phyloP scores from a whole-genome alignment of 1,140 invertebrate genomes.

The Pseudoatta argentina region DNA sequence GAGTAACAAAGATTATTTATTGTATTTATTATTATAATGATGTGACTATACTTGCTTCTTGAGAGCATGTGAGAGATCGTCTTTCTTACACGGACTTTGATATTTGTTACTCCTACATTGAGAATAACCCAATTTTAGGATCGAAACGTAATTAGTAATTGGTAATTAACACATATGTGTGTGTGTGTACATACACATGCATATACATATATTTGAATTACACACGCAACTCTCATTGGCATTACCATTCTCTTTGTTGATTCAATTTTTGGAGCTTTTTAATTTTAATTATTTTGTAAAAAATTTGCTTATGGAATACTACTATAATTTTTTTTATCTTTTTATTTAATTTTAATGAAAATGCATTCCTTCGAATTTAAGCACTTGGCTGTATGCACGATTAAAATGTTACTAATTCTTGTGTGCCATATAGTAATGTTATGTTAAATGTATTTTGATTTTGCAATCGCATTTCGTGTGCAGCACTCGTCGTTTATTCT shows the following conservation, averaged over 20 bases:
- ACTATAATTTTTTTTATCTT: conserved; percentile 23
- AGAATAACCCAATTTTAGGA: no score
- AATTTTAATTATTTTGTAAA: not conserved
- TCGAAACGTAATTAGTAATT: no score
- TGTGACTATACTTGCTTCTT: no score
- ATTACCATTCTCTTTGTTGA: conserved; percentile 16
- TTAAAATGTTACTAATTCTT: conserved; percentile 55
- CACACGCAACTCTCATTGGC: no score
- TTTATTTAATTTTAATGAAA: conserved; percentile 21
- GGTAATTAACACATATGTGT: no score
- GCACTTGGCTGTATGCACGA: conserved; percentile 47
- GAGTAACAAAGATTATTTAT: no score
- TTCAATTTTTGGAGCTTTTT: conserved; percentile 8
- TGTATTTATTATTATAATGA: no score
- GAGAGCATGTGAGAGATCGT: no score
- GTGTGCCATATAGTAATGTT: conserved; percentile 34
- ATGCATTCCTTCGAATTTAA: conserved; percentile 43
- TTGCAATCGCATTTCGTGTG: conserved; percentile 15
- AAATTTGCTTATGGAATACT: conserved; percentile 5
- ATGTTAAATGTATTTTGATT: conserved; percentile 35
- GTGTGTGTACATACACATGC: no score
- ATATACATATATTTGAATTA: no score
- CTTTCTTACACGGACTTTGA: no score
- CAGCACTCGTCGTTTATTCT: conserved; percentile 3
- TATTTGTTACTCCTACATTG: no score